phyloP scores from a whole-genome alignment of 2,113 vertebrate genomes.

The Nothocercus julius region DNA sequence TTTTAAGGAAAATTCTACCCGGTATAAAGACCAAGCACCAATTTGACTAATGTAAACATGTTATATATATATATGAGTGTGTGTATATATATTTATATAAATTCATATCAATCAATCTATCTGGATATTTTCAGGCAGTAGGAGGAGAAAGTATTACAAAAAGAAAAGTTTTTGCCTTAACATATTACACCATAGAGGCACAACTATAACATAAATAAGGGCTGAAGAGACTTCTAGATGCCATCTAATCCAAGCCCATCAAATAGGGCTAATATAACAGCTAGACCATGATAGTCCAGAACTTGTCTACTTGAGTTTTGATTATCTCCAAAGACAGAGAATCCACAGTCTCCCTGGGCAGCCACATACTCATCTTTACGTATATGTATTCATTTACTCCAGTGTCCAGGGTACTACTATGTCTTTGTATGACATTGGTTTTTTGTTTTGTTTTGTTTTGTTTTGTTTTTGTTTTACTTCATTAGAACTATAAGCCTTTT shows the following conservation, averaged over 20 bases:
- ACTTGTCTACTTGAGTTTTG: neutral
- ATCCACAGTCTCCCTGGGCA: neutral
- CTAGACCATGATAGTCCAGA: neutral
- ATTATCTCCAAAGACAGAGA: neutral
- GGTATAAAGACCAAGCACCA: neutral
- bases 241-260: accelerated
- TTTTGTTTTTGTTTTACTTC: neutral
- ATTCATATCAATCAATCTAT: neutral
- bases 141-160: neutral
- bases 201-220: accelerated
- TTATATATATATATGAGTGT: neutral
- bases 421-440: neutral
- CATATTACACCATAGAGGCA: neutral
- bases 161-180: neutral
- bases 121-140: neutral
- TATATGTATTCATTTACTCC: neutral
- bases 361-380: neutral
- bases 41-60: neutral
- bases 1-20: neutral
- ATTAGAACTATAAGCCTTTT: neutral
- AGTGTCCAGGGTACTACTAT: neutral
- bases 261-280: neutral
- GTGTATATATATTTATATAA: neutral
- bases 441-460: neutral
- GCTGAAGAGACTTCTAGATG: neutral